Base-by-base conservation (phyloP, 2,113 vertebrate species). In the Erinaceus europaeus region DNA sequence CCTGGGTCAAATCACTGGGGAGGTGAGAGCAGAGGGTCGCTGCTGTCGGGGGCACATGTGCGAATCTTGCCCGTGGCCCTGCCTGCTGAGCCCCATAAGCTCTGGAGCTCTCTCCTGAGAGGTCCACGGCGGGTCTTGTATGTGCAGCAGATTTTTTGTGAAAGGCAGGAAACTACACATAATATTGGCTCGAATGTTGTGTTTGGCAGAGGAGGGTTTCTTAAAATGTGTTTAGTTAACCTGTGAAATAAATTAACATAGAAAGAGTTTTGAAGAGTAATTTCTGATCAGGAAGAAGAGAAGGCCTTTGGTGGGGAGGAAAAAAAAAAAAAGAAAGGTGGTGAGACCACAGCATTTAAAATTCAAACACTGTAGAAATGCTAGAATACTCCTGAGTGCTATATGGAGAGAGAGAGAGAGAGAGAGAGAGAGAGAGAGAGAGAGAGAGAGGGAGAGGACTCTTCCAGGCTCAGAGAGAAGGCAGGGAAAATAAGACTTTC, bases 191-290 rank as follows among this genome's bases (percentile, higher is more conserved):
- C 75, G 86, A 23, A 59, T 88, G 29, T 88, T 91, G 38, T 4
- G 75, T 46, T 78, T 88, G 86, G 86, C 83, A 50, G 48, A 74
- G 27, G 42, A 21, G 9, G 21, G 20, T 46, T 71, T 34, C 44
- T 36, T 50, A 21, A 61, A 82, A 76, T 78, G 36, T 81, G 59
- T 81, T 92, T 91, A 61, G 79, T 81, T 95, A 90, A 87, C 83
- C 86, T 94, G 79, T 88, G 65, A 79, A 83, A 87, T 91, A 94
- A 93, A 71, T 91, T 85, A 88, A 78, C 74, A n/a, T 90, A 55
- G 80, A 82, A 75, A 89, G 21, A 46, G 25, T 76, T 85, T 91
- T 89, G 0, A 21, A 20, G 73, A 91, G 59, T 88, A 77, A 62
- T 94, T 91, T 94, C 76, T 85, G 65, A 82, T 85, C 77, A n/a